Evolutionary conservation across 2,888 invertebrate genomes (phyloP).

Genomic region (Ormyrus pomaceus): DNA sequence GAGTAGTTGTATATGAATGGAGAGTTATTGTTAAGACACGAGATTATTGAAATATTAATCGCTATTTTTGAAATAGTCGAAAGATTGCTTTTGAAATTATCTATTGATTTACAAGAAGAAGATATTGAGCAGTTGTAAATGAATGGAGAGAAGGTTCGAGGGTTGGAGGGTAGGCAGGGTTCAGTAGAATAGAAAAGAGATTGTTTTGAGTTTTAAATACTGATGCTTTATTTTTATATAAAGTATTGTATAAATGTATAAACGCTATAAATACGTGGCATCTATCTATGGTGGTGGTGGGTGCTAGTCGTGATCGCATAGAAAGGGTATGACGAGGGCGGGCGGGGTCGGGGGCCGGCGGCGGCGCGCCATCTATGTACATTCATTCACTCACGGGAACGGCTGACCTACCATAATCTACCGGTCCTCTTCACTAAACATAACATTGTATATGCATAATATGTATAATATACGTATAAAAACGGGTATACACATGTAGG

Average conservation of each 20-base stretch:
- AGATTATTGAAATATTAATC: too few relatives aligned
- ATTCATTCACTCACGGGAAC: conserved; percentile 73
- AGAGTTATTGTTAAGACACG: not conserved
- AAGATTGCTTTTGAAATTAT: too few relatives aligned
- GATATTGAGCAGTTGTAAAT: too few relatives aligned
- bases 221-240: conserved; percentile 76
- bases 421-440: conserved; percentile 73
- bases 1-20: too few relatives aligned
- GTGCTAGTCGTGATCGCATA: conserved; percentile 76
- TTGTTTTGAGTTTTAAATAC: conserved; percentile 72
- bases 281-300: conserved; percentile 73
- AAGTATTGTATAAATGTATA: conserved; percentile 76
- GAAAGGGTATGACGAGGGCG: conserved; percentile 75
- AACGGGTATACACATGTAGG: conserved; percentile 60
- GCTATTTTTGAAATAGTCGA: too few relatives aligned
- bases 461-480: conserved; percentile 61
- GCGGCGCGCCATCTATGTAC: conserved; percentile 76
- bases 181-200: not conserved
- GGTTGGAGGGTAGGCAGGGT: not conserved
- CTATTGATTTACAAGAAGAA: too few relatives aligned
- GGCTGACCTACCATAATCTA: conserved; percentile 75
- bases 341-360: conserved; percentile 74
- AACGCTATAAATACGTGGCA: conserved; percentile 76
- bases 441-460: conserved; percentile 66
- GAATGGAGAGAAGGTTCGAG: not conserved